Percentiles rank a stretch among this genome's conserved stretches.
phyloP scores from a whole-genome alignment of 1,140 invertebrate species.

The Leptinotarsa lineolata region DNA sequence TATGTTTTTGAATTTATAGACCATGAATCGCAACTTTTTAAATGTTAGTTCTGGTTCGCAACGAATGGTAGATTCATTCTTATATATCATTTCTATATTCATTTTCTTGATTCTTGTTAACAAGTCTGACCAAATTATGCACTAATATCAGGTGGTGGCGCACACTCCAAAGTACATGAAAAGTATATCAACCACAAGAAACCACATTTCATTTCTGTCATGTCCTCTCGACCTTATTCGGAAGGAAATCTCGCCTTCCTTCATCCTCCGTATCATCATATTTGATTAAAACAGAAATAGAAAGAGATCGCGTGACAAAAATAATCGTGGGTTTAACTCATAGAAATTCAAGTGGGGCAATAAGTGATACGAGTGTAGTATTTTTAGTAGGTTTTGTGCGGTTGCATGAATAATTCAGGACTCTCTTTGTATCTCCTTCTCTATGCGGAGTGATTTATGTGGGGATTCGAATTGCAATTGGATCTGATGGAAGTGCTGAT shows the following conservation, averaged over 20 bases:
- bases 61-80: too few relatives aligned
- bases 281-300: not conserved
- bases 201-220: not conserved
- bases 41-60: too few relatives aligned
- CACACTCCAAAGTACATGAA: too few relatives aligned
- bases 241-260: not conserved
- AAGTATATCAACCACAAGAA: too few relatives aligned
- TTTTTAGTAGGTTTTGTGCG: not conserved
- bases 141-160: too few relatives aligned
- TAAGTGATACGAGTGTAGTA: conserved; percentile 6
- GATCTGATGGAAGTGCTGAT: not conserved
- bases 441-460: conserved; percentile 2
- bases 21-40: too few relatives aligned
- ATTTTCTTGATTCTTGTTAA: too few relatives aligned
- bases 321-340: not conserved
- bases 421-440: not conserved
- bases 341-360: conserved; percentile 6
- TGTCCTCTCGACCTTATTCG: not conserved
- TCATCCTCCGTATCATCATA: not conserved
- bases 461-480: not conserved
- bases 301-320: not conserved
- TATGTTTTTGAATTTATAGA: too few relatives aligned
- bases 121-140: too few relatives aligned
- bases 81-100: too few relatives aligned
- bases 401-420: not conserved